These are phyloP conservation scores for Danio albolineatus DNA, from an alignment of 2,797 vertebrate genomes.

Conservation along the genomic window DNA sequence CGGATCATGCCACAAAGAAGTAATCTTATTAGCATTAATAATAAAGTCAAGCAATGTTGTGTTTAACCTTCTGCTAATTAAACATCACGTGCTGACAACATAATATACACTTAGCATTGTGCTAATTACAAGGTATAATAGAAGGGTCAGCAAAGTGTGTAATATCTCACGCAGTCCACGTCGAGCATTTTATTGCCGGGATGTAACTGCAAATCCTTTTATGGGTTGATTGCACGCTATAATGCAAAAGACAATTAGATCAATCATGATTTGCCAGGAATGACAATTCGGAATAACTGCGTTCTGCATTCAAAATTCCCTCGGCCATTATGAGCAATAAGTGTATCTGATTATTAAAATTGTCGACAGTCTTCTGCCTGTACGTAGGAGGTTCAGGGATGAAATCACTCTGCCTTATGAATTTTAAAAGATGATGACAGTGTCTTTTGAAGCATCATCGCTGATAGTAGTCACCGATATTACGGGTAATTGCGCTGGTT, in stretches of 20 bases:
- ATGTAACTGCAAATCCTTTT: slow-evolving; percentile 41
- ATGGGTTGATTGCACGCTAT: slow-evolving; percentile 35
- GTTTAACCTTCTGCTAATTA: slow-evolving; percentile 55
- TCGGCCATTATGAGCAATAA: background rate
- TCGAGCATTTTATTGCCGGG: slow-evolving; percentile 20
- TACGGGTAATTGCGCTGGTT: slow-evolving; percentile 22
- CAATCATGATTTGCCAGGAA: slow-evolving; percentile 35
- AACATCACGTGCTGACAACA: slow-evolving; percentile 46
- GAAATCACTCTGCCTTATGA: background rate
- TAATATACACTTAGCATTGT: slow-evolving; percentile 51
- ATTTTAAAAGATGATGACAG: slow-evolving; percentile 13
- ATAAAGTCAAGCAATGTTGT: slow-evolving; percentile 42
- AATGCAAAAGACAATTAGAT: slow-evolving; percentile 44
- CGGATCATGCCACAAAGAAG: slow-evolving; percentile 11
- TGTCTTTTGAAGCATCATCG: slow-evolving; percentile 10
- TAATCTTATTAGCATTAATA: slow-evolving; percentile 57
- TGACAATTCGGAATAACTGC: slow-evolving; percentile 25
- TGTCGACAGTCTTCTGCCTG: background rate
- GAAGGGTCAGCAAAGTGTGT: slow-evolving; percentile 40
- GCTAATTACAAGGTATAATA: slow-evolving; percentile 55
- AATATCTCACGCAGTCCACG: slow-evolving; percentile 35
- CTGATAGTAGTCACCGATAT: slow-evolving; percentile 13
- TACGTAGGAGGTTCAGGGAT: slow-evolving; percentile 1
- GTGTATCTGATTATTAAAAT: slow-evolving; percentile 17
- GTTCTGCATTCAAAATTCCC: slow-evolving; percentile 39